Evolutionary conservation across 2,113 vertebrate species (phyloP), one percentile per base, ranked within the genome.

Genomic region (Brienomyrus longianalis): DNA sequence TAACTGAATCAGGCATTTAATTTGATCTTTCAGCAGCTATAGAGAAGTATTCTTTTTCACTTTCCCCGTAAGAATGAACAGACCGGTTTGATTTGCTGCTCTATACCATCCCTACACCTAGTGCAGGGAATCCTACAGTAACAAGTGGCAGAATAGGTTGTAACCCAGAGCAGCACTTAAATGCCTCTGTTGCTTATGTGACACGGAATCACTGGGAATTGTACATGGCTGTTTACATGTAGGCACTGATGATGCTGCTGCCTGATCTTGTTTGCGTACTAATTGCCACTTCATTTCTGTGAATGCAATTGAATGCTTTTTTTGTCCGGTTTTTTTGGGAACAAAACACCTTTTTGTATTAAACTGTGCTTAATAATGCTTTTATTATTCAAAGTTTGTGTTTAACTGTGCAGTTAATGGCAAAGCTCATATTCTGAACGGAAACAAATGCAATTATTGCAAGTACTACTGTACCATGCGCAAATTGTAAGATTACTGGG

Each of bases 301-400:
- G 39, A 39, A 39, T 39, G 39, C 39, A 39, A 39, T 39, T 39
- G 39, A 39, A 39, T 31, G 2, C 2, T 39, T 39, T 39, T 39
- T 39, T 39, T 39, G 39, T 39, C 2, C 2, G 39, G 1, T 39
- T 84, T 56, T 52, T 59, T 52, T 21, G 19, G 5, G 15, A 31
- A 31, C 10, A 70, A 70, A 70, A 31, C 27, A 31, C 13, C 43
- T 85, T 85, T 84, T 50, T 89, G 35, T 52, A 89, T 31, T 17
- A 17, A 39, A 89, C 5, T 85, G 50, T 83, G 66, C 77, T 77
- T 54, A 89, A 19, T 52, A 88, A 83, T 89, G n/a, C n/a, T 47
- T n/a, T 48, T 83, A 39, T 83, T 48, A 48, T 23, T 9, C 3
- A 2, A 84, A 84, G 19, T 45, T 9, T 45, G 39, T 6, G 0